Conservation (phyloP, 2,888 invertebrate species). For the Patella ulyssiponensis region DNA sequence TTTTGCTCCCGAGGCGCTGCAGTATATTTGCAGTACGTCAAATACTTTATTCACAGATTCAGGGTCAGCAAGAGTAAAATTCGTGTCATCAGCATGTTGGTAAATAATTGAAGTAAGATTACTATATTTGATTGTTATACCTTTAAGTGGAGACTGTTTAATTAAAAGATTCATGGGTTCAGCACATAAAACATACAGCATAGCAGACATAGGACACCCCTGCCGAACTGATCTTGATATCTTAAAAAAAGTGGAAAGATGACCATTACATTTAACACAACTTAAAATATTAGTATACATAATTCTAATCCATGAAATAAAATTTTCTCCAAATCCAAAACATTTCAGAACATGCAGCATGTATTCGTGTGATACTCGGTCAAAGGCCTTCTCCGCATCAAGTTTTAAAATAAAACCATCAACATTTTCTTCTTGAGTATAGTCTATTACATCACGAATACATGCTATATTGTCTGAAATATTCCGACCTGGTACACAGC, state of each 20-base stretch:
- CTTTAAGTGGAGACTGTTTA: not conserved
- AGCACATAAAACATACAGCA: not conserved
- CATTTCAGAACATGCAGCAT: slow-evolving; percentile 35
- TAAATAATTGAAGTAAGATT: not conserved
- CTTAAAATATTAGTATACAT: slow-evolving; percentile 39
- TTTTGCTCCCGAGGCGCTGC: not conserved
- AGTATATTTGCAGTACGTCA: not conserved
- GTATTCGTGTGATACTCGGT: slow-evolving; percentile 42
- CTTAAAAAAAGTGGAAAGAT: slow-evolving; percentile 30
- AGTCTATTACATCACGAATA: slow-evolving; percentile 39
- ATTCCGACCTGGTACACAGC: slow-evolving; percentile 38
- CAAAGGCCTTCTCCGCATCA: slow-evolving; percentile 51
- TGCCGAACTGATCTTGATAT: not conserved
- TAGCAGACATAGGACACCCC: not conserved
- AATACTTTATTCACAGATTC: not conserved
- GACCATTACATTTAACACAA: slow-evolving; percentile 38
- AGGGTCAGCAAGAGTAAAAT: not conserved
- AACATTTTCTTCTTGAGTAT: slow-evolving; percentile 39
- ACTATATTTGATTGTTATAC: not conserved
- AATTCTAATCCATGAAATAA: slow-evolving; percentile 43
- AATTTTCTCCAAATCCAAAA: slow-evolving; percentile 42
- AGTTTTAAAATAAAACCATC: slow-evolving; percentile 37
- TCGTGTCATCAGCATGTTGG: not conserved
- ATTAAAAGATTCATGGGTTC: not conserved
- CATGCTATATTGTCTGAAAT: slow-evolving; percentile 46